Evolutionary conservation across 2,797 vertebrate species (phyloP).

Genomic region (Pseudochromis fuscus): DNA sequence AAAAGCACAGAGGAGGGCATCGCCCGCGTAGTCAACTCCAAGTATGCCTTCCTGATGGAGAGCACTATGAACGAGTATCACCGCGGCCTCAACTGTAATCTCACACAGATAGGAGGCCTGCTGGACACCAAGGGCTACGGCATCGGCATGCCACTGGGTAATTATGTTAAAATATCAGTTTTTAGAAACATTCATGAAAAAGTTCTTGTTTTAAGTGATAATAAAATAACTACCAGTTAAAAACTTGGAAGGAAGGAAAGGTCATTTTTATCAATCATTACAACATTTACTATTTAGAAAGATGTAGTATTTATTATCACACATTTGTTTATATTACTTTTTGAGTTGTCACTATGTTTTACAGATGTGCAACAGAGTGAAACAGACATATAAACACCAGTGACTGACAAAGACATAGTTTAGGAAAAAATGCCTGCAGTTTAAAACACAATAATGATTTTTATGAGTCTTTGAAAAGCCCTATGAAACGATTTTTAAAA

Average conservation of each 20-base stretch:
- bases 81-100: slow-evolving; percentile 97
- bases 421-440: neutral
- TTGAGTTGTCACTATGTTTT: neutral
- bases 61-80: slow-evolving; percentile 99
- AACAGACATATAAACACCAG: neutral
- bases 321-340: neutral
- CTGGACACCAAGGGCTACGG: slow-evolving; percentile 99
- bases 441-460: neutral
- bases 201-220: neutral
- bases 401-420: neutral
- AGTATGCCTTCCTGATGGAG: slow-evolving; percentile 98
- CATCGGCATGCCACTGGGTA: slow-evolving; percentile 99
- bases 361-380: neutral
- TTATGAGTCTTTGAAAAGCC: slow-evolving; percentile 9
- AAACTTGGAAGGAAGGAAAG: too few species aligned
- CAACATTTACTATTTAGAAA: neutral
- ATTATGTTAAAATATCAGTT: slow-evolving; percentile 82
- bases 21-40: slow-evolving; percentile 95
- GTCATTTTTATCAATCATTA: too few species aligned
- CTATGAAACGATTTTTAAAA: slow-evolving; percentile 22
- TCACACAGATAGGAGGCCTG: slow-evolving; percentile 97
- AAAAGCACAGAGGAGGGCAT: slow-evolving; percentile 99
- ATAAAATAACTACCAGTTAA: neutral
- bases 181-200: neutral
- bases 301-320: neutral